Evolutionary conservation across 2,113 vertebrate genomes (phyloP), one percentile per base, ranked within the genome.

Genomic region (Geothlypis trichas): DNA sequence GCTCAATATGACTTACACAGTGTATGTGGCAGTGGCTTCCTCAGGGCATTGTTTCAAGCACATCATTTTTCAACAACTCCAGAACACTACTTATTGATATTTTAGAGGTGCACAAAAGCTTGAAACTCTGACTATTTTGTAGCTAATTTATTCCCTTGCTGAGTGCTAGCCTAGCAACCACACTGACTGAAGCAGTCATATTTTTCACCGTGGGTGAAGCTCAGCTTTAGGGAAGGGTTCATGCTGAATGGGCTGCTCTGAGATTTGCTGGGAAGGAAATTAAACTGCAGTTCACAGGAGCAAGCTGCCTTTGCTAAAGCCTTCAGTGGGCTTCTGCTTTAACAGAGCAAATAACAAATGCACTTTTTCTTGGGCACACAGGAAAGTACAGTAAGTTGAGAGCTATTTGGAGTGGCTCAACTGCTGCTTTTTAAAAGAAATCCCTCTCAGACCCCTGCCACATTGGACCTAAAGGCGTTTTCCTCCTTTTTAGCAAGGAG

Each of bases 91-190:
- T 93, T 87, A 97, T 88, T 94, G 87, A 89, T 96, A 90, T 97
- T 96, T 98, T 95, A 94, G 62, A 91, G 42, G 72, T 89, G 77
- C 93, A 55, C 67, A 81, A 87, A 95, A 71, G 74, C 73, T 90
- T 93, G 90, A 76, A 95, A 74, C 69, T 86, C 87, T 63, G 71
- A 37, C 57, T 94, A 4, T 96, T 97, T 95, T 93, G 57, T 49
- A 93, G 81, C 62, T 97, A 96, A 96, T 96, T 97, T 95, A 95
- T 97, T 96, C 95, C 93, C 83, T 79, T 85, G 95, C 59, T 85
- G 71, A 47, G 66, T 87, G 72, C 65, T 84, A 95, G 33, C 85
- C 77, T 93, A 66, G 96, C 88, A 95, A 92, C 55, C 77, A 62
- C 4, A 3, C 62, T 74, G 80, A n/a, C 63, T 96, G 94, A 95